Evolutionary conservation across 2,888 invertebrate species (phyloP).

Genomic region (Endotricha flammealis): DNA sequence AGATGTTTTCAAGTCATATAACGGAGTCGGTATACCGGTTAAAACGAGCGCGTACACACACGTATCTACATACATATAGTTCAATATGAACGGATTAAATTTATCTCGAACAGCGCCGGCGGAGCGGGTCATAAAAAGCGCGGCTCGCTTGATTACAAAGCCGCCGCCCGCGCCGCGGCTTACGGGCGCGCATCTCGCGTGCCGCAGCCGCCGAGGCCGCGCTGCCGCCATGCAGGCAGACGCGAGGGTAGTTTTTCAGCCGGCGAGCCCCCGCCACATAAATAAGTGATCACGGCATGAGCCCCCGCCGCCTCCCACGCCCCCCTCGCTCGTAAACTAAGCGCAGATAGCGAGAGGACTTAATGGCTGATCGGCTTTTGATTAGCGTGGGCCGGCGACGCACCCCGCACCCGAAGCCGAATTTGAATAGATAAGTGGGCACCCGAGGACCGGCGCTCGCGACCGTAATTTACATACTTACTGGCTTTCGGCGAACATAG

Average conservation of each 20-base stretch:
- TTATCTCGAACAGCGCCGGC: conserved; percentile 59
- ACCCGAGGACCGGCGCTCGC: conserved; percentile 70
- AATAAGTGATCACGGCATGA: conserved; percentile 67
- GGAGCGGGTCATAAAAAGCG: conserved; percentile 70
- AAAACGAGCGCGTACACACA: conserved; percentile 4
- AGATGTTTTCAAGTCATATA: background rate
- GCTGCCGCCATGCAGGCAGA: conserved; percentile 20
- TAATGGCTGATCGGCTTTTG: conserved; percentile 79
- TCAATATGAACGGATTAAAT: conserved; percentile 64
- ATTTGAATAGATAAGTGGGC: conserved; percentile 79
- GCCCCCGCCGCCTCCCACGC: conserved; percentile 45
- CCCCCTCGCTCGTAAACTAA: conserved; percentile 71
- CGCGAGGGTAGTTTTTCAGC: conserved; percentile 73
- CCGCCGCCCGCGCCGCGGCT: conserved; percentile 29
- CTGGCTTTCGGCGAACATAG: conserved; percentile 70
- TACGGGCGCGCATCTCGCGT: conserved; percentile 19
- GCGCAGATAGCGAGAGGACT: conserved; percentile 76
- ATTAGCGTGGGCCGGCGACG: conserved; percentile 76
- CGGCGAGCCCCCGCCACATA: conserved; percentile 59
- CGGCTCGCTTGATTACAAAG: conserved; percentile 71
- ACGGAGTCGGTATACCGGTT: background rate
- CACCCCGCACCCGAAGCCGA: conserved; percentile 65
- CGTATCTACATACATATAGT: conserved; percentile 17
- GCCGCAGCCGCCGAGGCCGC: conserved; percentile 22
- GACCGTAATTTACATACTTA: conserved; percentile 79